These are phyloP conservation scores for Cyprinodon variegatus DNA, from an alignment of 2,113 vertebrate genomes.

Conservation along the genomic window DNA sequence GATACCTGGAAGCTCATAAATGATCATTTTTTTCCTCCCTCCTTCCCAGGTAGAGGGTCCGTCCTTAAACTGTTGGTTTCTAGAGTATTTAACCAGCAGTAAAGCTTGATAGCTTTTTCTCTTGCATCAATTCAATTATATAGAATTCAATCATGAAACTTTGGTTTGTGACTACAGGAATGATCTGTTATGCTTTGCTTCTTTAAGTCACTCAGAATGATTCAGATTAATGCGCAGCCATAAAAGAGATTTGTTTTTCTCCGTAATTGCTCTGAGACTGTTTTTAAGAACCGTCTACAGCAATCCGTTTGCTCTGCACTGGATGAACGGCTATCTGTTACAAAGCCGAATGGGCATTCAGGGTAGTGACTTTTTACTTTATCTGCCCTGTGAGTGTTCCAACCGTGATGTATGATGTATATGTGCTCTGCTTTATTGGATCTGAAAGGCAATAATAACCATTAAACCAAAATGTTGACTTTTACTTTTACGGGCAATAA, in stretches of 20 bases:
- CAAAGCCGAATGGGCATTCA: conserved; percentile 8
- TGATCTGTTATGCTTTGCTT: conserved; percentile 8
- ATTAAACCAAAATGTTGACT: conserved; percentile 4
- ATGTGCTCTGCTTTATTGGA: not conserved
- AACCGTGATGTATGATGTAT: conserved; percentile 3
- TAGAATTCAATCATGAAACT: not conserved
- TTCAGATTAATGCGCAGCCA: conserved; percentile 53
- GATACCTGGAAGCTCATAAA: not conserved
- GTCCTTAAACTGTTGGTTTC: not conserved
- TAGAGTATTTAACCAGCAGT: not conserved
- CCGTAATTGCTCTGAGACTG: conserved; percentile 64
- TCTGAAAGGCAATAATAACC: conserved; percentile 20
- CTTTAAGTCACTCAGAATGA: conserved; percentile 49
- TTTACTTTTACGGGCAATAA: not conserved
- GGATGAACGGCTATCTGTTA: conserved; percentile 36
- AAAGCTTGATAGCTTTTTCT: conserved; percentile 17
- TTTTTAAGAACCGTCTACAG: conserved; percentile 41
- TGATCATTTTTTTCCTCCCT: too few species aligned
- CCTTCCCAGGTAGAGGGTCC: not conserved
- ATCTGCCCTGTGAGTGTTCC: conserved; percentile 9
- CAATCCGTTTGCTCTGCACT: conserved; percentile 39
- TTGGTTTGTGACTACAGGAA: conserved; percentile 8
- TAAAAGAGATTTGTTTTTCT: conserved; percentile 62
- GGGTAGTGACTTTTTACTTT: conserved; percentile 6
- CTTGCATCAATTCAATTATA: conserved; percentile 15